Conservation (phyloP, 1,140 invertebrate species). For the Aporrectodea caliginosa region DNA sequence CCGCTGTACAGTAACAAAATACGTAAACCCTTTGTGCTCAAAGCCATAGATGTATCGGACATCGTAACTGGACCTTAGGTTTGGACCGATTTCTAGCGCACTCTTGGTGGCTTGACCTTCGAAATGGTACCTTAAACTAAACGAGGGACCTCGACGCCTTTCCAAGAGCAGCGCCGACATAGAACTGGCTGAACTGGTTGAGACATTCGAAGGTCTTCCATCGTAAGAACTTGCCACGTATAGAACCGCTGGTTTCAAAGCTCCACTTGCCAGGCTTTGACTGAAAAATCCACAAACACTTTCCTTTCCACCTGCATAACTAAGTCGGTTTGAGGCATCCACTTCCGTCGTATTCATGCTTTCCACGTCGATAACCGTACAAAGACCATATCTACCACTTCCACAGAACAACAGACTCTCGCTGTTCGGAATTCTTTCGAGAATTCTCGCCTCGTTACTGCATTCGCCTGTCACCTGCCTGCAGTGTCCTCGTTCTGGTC, state of each 20-base stretch:
- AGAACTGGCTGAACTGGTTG: too few relatives aligned
- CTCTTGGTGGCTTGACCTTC: too few relatives aligned
- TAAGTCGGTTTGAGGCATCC: not conserved
- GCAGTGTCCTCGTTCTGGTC: too few relatives aligned
- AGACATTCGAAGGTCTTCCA: not conserved
- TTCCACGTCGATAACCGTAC: not conserved
- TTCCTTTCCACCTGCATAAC: not conserved
- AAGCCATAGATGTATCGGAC: not conserved
- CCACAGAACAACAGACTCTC: not conserved
- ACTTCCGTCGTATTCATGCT: not conserved
- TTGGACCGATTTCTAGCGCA: not conserved
- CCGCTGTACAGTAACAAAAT: not conserved
- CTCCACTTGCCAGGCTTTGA: not conserved
- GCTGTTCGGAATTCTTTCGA: not conserved
- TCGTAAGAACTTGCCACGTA: not conserved
- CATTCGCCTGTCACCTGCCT: too few relatives aligned
- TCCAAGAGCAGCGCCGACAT: not conserved
- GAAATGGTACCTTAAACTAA: too few relatives aligned
- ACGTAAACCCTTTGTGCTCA: not conserved
- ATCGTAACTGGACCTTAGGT: not conserved
- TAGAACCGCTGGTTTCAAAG: too few relatives aligned
- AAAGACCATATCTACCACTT: not conserved
- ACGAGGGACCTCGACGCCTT: too few relatives aligned
- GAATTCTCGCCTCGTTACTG: not conserved
- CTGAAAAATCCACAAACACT: not conserved